Evolutionary conservation across 2,888 invertebrate species (phyloP), one percentile per base, ranked within the genome.

Genomic region (Spodoptera picta): DNA sequence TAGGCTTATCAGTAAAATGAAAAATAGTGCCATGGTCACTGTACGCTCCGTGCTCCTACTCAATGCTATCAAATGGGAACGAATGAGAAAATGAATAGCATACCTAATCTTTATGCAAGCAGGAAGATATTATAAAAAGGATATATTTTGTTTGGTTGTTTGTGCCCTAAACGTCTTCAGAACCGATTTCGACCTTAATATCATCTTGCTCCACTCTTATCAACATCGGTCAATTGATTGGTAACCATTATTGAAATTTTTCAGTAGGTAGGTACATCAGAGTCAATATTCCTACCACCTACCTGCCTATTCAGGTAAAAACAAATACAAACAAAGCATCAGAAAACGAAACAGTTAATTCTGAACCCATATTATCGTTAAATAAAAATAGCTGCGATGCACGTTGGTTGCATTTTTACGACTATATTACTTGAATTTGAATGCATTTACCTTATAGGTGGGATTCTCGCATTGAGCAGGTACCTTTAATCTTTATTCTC

Each of bases 401-500:
- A 68, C 74, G 69, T 49, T 59, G 27, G 7, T 23, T 68, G 69
- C 60, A 69, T 74, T 51, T 9, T 44, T 47, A 74, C 51, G 65
- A 46, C 9, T 27, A 42, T 36, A 36, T 7, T 5, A 68, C 58
- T 74, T 55, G 24, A 68, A 60, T 75, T 74, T 55, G 24, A 68
- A 60, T 75, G 62, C 74, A 56, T 71, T 70, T 74, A 65, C 64
- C 55, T 65, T 72, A 58, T 64, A 52, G 36, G 2, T 36, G 1
- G 7, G 53, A 64, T 43, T 46, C 55, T 67, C 60, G 68, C 72
- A 72, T 60, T 57, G 57, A 50, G 1, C 55, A 43, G 23, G 36
- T 57, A n/a, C 14, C 36, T 36, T 36, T 36, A 41, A 47, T 24
- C 24, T 63, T 36, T 36, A 41, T 50, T 24, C 24, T 63, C 75